Evolutionary conservation across 1,140 invertebrate genomes (phyloP).

Genomic region (Drepana arcuata): DNA sequence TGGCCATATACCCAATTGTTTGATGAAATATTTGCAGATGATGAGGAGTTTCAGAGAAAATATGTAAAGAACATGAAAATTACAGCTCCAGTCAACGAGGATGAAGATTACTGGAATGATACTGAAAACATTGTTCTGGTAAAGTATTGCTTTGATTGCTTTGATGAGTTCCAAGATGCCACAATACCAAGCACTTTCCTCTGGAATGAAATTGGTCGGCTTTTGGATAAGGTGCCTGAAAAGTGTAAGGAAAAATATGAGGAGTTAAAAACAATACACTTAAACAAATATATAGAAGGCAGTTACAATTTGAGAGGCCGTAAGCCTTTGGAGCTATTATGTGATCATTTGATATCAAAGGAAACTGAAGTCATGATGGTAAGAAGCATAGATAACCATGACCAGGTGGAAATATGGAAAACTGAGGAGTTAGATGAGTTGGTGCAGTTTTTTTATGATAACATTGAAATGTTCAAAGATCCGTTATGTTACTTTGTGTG

Average conservation of each 20-base stretch:
- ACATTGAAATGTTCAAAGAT: constrained; percentile 53
- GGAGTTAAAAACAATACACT: constrained; percentile 37
- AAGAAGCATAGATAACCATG: too few species aligned
- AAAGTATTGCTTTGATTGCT: constrained; percentile 58
- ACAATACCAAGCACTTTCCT: constrained; percentile 51
- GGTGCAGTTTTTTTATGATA: constrained; percentile 53
- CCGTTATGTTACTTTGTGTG: constrained; percentile 47
- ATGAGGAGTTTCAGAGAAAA: constrained; percentile 45
- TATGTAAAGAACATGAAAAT: too few species aligned
- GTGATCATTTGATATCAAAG: constrained; percentile 52
- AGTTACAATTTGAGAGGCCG: constrained; percentile 31
- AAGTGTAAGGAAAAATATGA: constrained; percentile 37
- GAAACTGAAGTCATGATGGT: constrained; percentile 34
- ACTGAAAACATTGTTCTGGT: constrained; percentile 41
- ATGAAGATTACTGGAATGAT: constrained; percentile 29
- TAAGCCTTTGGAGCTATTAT: constrained; percentile 37
- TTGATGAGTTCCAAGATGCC: constrained; percentile 50
- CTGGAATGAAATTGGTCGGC: constrained; percentile 54
- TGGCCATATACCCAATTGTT: constrained; percentile 56
- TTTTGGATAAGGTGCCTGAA: constrained; percentile 41
- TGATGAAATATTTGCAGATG: constrained; percentile 51
- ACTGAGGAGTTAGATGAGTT: constrained; percentile 40
- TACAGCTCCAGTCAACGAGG: neutral
- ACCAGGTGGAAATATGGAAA: constrained; percentile 26
- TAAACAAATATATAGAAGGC: constrained; percentile 31